These are phyloP conservation scores for Taenioides sp. DNA, from an alignment of 2,797 vertebrate genomes.

Conservation along the genomic window DNA sequence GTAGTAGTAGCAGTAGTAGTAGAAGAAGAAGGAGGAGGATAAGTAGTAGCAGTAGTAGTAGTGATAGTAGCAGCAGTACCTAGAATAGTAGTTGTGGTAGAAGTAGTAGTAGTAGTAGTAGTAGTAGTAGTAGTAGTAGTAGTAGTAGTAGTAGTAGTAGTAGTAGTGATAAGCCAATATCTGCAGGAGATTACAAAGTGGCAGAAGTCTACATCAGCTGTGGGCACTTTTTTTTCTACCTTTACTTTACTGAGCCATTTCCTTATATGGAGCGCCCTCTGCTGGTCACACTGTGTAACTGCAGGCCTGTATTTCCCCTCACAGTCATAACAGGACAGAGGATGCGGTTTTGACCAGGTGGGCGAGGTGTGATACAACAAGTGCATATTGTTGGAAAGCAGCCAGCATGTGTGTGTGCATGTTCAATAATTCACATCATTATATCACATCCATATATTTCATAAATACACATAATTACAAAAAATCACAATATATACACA, in stretches of 20 bases:
- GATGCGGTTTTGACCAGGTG: neutral
- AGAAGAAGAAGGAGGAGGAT: neutral
- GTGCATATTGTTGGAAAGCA: slow-evolving; percentile 9
- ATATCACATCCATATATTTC: too few relatives aligned
- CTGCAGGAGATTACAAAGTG: neutral
- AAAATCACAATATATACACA: too few relatives aligned
- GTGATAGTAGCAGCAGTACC: neutral
- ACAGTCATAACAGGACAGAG: neutral
- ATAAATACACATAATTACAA: too few relatives aligned
- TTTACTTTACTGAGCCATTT: neutral
- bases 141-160: too few relatives aligned
- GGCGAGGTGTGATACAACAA: neutral
- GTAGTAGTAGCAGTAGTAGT: too few relatives aligned
- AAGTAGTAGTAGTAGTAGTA: neutral
- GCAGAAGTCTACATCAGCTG: neutral
- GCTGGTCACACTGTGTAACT: slow-evolving; percentile 45
- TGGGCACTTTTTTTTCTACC: neutral
- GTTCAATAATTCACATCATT: neutral
- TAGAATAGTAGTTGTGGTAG: neutral
- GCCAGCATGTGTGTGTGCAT: neutral
- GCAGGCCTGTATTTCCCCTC: slow-evolving; percentile 11
- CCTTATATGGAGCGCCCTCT: slow-evolving; percentile 43
- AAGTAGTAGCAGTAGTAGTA: neutral
- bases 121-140: neutral
- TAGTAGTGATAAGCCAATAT: neutral